Evolutionary conservation across 2,797 vertebrate genomes (phyloP), one percentile per base, ranked within the genome.

Genomic region (Argya squamiceps): DNA sequence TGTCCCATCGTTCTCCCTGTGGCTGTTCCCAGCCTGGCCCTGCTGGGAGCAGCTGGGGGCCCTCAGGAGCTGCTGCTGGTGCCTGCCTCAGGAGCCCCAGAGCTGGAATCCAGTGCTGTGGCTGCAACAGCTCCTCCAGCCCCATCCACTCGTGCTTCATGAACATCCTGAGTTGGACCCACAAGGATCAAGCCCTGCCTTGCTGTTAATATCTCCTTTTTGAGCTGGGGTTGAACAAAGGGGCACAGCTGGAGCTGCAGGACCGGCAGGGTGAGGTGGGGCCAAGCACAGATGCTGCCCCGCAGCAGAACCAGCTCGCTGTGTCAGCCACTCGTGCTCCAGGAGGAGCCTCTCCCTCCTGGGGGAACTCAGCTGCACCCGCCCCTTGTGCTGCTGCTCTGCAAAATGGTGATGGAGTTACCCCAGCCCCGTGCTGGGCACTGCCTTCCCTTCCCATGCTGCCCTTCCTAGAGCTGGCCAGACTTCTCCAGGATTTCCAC

Each of bases 221-320:
- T 6, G 30, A 41, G 5, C 36, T 50, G 2, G 1, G 9, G 2
- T 70, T 19, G 11, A 76, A 27, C 2, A 2, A 2, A 26, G 9
- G 11, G 41, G 34, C 46, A 1, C 26, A 2, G 23, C 41, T 12
- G 32, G 17, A 56, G 15, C 11, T 1, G 16, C 29, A 1, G 55
- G 24, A 8, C 2, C 6, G 43, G 60, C 23, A 4, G 73, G 49
- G 30, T 0, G 41, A 67, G 62, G 15, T 0, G 0, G 16, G 32
- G 44, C 63, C n/a, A 8, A 7, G 5, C 0, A 0, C 15, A 2
- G 47, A 10, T 12, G 44, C 2, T 46, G 8, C 29, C 37, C 53
- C 14, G 5, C 34, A 5, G 71, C 46, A 1, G 27, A 46, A 4
- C 3, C 30, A 0, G 13, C 3, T 30, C 0, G 1, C 39, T 39